Evolutionary conservation across 2,888 invertebrate genomes (phyloP), one percentile per base, ranked within the genome.

Genomic region (Drosophila vallismaia): DNA sequence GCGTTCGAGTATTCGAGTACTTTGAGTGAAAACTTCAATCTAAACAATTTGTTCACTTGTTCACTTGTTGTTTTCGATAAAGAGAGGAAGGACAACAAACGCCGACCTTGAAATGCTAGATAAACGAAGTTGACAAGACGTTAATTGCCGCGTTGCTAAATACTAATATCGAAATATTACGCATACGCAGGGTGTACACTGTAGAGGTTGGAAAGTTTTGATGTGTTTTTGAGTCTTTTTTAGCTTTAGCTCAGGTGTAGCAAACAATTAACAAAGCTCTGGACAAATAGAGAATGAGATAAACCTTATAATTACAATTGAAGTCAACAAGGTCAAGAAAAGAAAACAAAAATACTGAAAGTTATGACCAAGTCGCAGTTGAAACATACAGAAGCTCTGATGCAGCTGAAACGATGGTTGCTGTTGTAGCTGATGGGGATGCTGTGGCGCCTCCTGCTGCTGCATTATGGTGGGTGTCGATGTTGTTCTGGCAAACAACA

Each of bases 401-500:
- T 81, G 79, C 49, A 74, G 72, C 70, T 82, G 86, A 58, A 59
- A 63, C 53, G 79, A 60, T 52, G 84, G 44, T 63, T 71, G 74
- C 66, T 74, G 44, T 38, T 74, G 83, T 2, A 52, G 82, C n/a
- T 74, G 80, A 5, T 69, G 74, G 3, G 70, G 67, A 10, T 53
- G 75, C 67, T 68, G 71, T 45, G 55, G 78, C 6, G 58, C 60
- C 40, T 76, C 84, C 51, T 80, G 87, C 57, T 80, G 79, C 64
- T 80, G 79, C 64, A 59, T 68, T 45, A 52, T 68, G 46, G 40
- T 60, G 33, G 69, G 44, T 28, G 62, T 52, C 28, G 71, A 52
- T 46, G 71, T 45, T 60, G 76, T 76, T 77, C 84, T 72, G 64
- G 74, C 88, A 74, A 88, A 88, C 85, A 84, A 86, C 84, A 84